Evolutionary conservation across 1,140 invertebrate species (phyloP).

Genomic region (Hylaeus volcanicus): DNA sequence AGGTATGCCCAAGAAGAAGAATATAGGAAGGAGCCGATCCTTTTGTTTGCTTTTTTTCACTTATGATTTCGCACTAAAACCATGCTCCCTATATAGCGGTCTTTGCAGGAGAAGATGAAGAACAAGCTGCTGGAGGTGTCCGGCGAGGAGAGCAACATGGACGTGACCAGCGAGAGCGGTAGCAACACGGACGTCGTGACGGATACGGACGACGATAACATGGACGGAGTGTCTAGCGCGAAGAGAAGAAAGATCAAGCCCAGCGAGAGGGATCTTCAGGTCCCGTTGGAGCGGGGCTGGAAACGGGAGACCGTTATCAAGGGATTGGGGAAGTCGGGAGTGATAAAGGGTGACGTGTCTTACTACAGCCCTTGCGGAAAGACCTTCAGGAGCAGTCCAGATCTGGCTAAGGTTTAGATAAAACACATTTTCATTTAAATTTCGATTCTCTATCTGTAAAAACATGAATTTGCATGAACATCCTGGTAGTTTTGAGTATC

Average conservation of each 20-base stretch:
- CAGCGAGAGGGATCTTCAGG: constrained; percentile 84
- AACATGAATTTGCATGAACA: too few species aligned
- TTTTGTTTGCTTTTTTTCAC: constrained; percentile 53
- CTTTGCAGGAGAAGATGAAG: constrained; percentile 83
- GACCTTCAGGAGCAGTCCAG: constrained; percentile 87
- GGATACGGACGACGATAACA: constrained; percentile 81
- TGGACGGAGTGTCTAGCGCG: constrained; percentile 75
- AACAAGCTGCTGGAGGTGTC: constrained; percentile 82
- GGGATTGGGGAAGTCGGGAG: constrained; percentile 89
- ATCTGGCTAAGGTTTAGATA: constrained; percentile 84
- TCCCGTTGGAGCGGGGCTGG: constrained; percentile 92
- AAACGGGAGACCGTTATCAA: constrained; percentile 93
- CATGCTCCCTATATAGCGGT: constrained; percentile 74
- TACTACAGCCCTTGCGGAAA: constrained; percentile 94
- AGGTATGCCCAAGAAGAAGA: background rate
- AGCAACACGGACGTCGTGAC: constrained; percentile 80
- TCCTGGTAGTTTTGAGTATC: too few species aligned
- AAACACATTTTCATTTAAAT: too few species aligned
- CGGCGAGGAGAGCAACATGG: constrained; percentile 81
- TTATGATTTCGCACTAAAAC: constrained; percentile 71
- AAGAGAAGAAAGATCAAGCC: constrained; percentile 78
- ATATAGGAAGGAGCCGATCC: background rate
- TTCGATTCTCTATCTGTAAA: too few species aligned
- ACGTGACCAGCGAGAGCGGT: constrained; percentile 79
- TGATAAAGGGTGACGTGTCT: constrained; percentile 92